Base-by-base conservation (phyloP, 2,113 vertebrate species). In the Hemicordylus capensis region DNA sequence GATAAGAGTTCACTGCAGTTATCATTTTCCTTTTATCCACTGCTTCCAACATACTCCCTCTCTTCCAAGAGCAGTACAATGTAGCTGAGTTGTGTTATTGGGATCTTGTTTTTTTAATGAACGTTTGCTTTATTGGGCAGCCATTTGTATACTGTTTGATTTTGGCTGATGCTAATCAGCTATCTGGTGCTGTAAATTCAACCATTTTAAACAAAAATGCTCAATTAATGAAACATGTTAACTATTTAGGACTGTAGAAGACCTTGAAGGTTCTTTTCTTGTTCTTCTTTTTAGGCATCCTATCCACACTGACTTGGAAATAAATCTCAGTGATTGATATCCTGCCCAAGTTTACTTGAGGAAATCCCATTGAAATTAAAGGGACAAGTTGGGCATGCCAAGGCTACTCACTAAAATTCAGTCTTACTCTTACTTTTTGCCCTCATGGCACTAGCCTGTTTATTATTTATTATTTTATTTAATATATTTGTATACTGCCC, bases 121-220 rank as follows among this genome's bases (percentile, higher is more conserved):
- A 70, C 34, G 39, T 76, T 20, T 76, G n/a, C 44, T 76, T 66
- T 48, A 48, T 77, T 6, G n/a, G 31, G 17, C 64, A 59, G 63
- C 11, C 63, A 77, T 69, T 85, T 85, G 28, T 56, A 70, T 77
- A 37, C 48, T 61, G 58, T 51, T 74, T 59, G 66, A 58, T 69
- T 26, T 70, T 54, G 51, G 14, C 39, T 28, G 4, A 3, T 77
- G 83, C 22, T 77, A 69, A 77, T 69, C 64, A 34, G 51, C 51
- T 78, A 22, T 59, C 20, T 28, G 70, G 22, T 46, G 75, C 39
- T 69, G 37, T 46, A 85, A 34, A 58, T 22, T 58, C 48, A 54
- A 70, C 5, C 64, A 42, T 84, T 76, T 42, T 42, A 59, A n/a
- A n/a, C 67, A 46, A 58, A 31, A 51, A 67, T 85, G 37, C 39